Percentiles rank a stretch among this genome's conserved stretches.
Evolutionary conservation across 2,888 invertebrate genomes (phyloP).

Genomic region (Chloroclysta siterata): DNA sequence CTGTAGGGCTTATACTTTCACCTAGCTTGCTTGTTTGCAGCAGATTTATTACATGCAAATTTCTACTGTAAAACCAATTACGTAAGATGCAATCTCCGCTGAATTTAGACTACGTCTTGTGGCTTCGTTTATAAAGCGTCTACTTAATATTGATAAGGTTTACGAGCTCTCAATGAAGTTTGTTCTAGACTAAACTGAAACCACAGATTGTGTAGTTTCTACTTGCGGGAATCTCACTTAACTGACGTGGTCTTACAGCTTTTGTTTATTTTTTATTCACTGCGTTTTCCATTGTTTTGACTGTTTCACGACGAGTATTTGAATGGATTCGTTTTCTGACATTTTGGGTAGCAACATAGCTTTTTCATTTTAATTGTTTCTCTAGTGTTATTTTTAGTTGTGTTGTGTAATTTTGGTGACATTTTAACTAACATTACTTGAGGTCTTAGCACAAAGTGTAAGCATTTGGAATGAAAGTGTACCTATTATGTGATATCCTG

Average conservation of each 20-base stretch:
- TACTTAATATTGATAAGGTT: conserved; percentile 30
- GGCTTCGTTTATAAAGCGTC: conserved; percentile 22
- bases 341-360: too few relatives aligned
- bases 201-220: conserved; percentile 4
- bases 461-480: too few relatives aligned
- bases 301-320: too few relatives aligned
- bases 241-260: not conserved
- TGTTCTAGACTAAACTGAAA: conserved; percentile 16
- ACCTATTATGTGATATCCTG: too few relatives aligned
- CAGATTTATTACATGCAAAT: not conserved
- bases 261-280: not conserved
- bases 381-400: too few relatives aligned
- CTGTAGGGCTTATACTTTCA: too few relatives aligned
- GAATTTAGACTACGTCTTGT: conserved; percentile 9
- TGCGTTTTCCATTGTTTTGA: not conserved
- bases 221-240: not conserved
- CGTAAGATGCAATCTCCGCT: conserved; percentile 2
- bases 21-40: too few relatives aligned
- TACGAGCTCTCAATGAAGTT: conserved; percentile 22
- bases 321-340: too few relatives aligned
- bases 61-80: not conserved
- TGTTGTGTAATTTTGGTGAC: too few relatives aligned
- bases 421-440: too few relatives aligned
- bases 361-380: too few relatives aligned
- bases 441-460: too few relatives aligned